Evolutionary conservation across 2,113 vertebrate species (phyloP).

Genomic region (Cepphus grylle): DNA sequence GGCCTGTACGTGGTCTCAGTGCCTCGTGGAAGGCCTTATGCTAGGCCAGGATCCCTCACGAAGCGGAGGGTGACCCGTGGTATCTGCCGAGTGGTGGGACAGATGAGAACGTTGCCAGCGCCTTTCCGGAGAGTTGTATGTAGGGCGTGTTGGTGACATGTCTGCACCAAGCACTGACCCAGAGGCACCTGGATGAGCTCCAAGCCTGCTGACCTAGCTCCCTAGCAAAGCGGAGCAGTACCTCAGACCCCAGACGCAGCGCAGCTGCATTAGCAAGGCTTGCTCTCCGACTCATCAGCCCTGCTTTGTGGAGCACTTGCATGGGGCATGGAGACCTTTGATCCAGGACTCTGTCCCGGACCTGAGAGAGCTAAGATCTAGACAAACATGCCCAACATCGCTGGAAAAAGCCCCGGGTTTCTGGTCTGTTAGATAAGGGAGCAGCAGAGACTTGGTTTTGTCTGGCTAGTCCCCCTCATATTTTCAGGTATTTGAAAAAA

Average conservation of each 20-base stretch:
- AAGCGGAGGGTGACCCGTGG: rapidly evolving
- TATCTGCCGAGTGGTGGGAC: rapidly evolving
- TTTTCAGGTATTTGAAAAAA: background rate
- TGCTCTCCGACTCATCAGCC: background rate
- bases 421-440: background rate
- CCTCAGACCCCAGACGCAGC: background rate
- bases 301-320: background rate
- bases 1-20: rapidly evolving
- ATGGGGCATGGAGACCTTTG: background rate
- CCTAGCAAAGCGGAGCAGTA: background rate
- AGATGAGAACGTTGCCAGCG: background rate
- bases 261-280: background rate
- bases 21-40: background rate
- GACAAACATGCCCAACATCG: background rate
- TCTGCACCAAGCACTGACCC: background rate
- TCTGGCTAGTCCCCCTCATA: background rate
- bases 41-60: background rate
- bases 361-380: background rate
- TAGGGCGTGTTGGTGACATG: background rate
- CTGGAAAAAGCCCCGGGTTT: background rate
- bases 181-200: background rate
- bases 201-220: background rate
- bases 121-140: background rate
- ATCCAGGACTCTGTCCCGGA: background rate
- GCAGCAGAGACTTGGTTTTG: background rate